Conservation (phyloP, 2,888 invertebrate species). For the Folsomia candida region DNA sequence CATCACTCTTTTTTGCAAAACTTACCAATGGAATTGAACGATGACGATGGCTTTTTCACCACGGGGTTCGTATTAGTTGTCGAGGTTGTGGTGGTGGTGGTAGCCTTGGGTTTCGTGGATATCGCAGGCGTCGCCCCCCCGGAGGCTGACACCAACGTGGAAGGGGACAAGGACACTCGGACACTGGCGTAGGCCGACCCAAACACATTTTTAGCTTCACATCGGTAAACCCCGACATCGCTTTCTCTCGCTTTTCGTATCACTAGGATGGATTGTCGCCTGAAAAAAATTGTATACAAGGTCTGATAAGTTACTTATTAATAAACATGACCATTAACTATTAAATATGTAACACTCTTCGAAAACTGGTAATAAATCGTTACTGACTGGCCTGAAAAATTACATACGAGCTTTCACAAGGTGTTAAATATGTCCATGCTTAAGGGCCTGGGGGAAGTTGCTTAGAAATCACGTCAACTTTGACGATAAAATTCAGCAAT, state of each 20-base stretch:
- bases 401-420: too few relatives aligned
- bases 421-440: too few relatives aligned
- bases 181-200: constrained; percentile 48
- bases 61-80: constrained; percentile 17
- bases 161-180: constrained; percentile 38
- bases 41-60: constrained; percentile 23
- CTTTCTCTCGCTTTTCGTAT: constrained; percentile 50
- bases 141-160: constrained; percentile 22
- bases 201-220: constrained; percentile 49
- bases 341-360: too few relatives aligned
- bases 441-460: too few relatives aligned
- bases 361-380: too few relatives aligned
- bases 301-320: neutral
- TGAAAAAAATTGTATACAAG: constrained; percentile 33
- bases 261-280: constrained; percentile 50
- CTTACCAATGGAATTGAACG: constrained; percentile 46
- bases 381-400: too few relatives aligned
- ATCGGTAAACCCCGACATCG: constrained; percentile 48
- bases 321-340: neutral
- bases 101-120: neutral
- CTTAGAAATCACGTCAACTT: too few relatives aligned
- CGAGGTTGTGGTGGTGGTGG: neutral
- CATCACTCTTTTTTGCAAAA: neutral
- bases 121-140: neutral
- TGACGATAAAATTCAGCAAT: too few relatives aligned